Conservation (phyloP, 2,888 invertebrate species). For the Acrobasis suavella region DNA sequence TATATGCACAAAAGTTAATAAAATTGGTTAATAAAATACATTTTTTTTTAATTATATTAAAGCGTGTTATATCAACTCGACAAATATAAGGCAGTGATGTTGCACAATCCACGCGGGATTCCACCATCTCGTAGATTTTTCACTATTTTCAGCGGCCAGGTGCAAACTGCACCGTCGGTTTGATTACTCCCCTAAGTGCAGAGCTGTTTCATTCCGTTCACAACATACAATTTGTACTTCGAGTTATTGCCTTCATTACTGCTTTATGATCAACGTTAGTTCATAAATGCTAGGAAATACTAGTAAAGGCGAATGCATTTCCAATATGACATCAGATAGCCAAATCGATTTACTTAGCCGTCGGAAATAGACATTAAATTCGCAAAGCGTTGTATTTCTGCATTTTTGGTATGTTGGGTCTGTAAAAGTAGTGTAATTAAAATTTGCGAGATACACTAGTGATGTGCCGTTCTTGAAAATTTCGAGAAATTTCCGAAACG, state of each 20-base stretch:
- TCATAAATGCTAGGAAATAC: neutral
- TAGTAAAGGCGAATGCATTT: neutral
- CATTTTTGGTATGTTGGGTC: no score
- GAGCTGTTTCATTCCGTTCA: constrained; percentile 3
- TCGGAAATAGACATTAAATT: no score
- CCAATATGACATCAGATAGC: neutral
- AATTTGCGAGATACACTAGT: no score
- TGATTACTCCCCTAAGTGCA: constrained; percentile 24
- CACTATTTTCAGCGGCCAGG: constrained; percentile 10
- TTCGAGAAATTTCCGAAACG: no score
- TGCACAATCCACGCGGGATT: constrained; percentile 2
- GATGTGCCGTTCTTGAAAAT: no score
- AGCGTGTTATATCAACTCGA: no score
- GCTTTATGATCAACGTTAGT: neutral
- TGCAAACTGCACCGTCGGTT: constrained; percentile 12
- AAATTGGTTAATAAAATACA: no score
- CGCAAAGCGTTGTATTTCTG: no score
- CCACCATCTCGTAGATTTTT: constrained; percentile 13
- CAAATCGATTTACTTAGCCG: no score
- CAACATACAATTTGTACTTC: constrained; percentile 10
- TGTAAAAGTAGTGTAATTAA: no score
- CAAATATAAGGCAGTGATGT: neutral
- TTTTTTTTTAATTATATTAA: no score
- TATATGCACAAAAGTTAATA: no score
- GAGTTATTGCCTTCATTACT: neutral